A percentile compares a stretch with the other conserved stretches of the same genome.
These are phyloP conservation scores for Micrasema minimum DNA, from an alignment of 1,140 invertebrate species.

Conservation along the genomic window DNA sequence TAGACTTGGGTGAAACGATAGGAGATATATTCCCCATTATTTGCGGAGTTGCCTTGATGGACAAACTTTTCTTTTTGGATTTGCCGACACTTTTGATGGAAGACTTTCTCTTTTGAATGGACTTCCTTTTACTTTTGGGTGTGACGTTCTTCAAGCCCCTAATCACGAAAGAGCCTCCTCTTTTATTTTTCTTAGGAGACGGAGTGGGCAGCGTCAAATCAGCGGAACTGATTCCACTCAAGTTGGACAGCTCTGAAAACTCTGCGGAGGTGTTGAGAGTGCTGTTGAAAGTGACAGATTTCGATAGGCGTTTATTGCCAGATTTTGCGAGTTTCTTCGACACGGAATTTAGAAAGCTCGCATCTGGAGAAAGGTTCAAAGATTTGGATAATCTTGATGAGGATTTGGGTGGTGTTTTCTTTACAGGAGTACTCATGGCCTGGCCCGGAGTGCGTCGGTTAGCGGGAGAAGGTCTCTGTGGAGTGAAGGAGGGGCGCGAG, in stretches of 20 bases:
- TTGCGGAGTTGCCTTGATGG: slow-evolving; percentile 24
- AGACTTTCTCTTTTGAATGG: slow-evolving; percentile 31
- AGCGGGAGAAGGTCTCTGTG: slow-evolving; percentile 24
- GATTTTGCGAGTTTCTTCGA: slow-evolving; percentile 21
- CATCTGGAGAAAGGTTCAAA: neutral
- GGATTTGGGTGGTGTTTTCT: neutral
- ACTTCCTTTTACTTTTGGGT: slow-evolving; percentile 17
- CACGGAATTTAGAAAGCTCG: slow-evolving; percentile 3
- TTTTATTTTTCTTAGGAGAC: slow-evolving; percentile 9
- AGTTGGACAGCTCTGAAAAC: neutral
- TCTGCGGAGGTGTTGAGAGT: slow-evolving; percentile 7
- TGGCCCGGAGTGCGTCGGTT: slow-evolving; percentile 15
- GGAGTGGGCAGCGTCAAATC: neutral
- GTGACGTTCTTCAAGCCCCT: slow-evolving; percentile 18
- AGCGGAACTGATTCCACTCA: slow-evolving; percentile 3
- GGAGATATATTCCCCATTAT: slow-evolving; percentile 38
- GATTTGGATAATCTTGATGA: neutral
- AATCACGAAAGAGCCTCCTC: slow-evolving; percentile 8
- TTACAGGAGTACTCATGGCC: slow-evolving; percentile 14
- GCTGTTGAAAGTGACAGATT: slow-evolving; percentile 25
- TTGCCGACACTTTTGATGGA: slow-evolving; percentile 14
- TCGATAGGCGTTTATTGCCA: neutral
- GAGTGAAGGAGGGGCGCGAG: slow-evolving; percentile 18
- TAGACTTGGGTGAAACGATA: slow-evolving; percentile 46
- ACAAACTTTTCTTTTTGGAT: slow-evolving; percentile 16